Conservation (phyloP, 2,888 invertebrate species). For the Dorcus hopei region DNA sequence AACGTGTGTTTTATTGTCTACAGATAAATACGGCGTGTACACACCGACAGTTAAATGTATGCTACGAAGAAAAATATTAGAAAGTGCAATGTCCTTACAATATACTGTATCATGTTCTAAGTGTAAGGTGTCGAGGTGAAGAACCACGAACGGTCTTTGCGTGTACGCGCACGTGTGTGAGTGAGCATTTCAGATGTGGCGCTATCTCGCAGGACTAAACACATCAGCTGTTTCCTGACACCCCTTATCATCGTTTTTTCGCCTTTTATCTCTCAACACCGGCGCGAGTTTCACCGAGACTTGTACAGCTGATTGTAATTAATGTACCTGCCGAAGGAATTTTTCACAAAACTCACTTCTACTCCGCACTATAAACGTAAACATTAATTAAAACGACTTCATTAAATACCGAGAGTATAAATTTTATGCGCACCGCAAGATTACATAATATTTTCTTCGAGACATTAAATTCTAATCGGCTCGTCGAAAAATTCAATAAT, state of each 20-base stretch:
- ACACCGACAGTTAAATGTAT: conserved; percentile 9
- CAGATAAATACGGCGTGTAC: conserved; percentile 4
- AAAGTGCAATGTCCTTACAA: conserved; percentile 11
- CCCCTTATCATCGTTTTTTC: conserved; percentile 6
- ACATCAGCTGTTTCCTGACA: conserved; percentile 7
- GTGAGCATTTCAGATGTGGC: background rate
- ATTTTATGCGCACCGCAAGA: too few species aligned
- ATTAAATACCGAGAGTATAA: too few species aligned
- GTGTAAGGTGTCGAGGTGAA: conserved; percentile 4
- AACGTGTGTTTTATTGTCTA: background rate
- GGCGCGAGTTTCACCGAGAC: too few species aligned
- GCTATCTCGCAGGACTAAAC: conserved; percentile 1
- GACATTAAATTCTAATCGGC: too few species aligned
- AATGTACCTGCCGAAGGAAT: too few species aligned
- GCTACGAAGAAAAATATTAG: conserved; percentile 11
- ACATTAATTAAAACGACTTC: too few species aligned
- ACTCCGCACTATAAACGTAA: too few species aligned
- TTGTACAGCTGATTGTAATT: too few species aligned
- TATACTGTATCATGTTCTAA: conserved; percentile 9
- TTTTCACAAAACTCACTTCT: too few species aligned
- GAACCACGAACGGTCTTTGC: conserved; percentile 4
- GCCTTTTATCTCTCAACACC: background rate
- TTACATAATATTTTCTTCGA: too few species aligned
- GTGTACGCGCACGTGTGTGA: background rate
- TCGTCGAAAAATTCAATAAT: too few species aligned